Evolutionary conservation across 1,140 invertebrate species (phyloP), one percentile per base, ranked within the genome.

Genomic region (Caenorhabditis inopinata): DNA sequence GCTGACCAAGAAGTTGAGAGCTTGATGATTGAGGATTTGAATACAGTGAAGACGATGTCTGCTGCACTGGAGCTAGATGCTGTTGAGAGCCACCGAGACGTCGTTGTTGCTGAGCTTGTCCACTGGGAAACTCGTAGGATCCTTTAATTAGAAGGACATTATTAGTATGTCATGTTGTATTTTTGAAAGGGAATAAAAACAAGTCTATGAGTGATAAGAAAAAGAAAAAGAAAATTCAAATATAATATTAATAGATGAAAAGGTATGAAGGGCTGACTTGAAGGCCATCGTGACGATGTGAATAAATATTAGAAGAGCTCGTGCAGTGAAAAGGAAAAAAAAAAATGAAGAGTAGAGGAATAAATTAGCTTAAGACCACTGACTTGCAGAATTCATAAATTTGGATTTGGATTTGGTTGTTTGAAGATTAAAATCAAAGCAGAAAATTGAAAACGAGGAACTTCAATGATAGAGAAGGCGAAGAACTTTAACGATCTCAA

Each of bases 41-140:
- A 12, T 68, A 68, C 35, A 68, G 32, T 21, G 58, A 68, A 11
- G 58, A 68, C 1, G 58, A 35, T 2, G 58, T 68, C n/a, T 68
- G 58, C 23, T 68, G 58, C 21, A 68, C 32, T 38, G 58, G 58
- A 42, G 58, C 58, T 21, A 68, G 38, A 21, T 68, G 58, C 38
- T 68, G 58, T 21, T 68, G 58, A 35, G 58, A 68, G 35, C 58
- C 58, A 42, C 58, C 58, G 27, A 68, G 58, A 38, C 58, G 58
- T 7, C 58, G 58, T 68, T 68, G 58, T 21, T 68, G 58, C 38
- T 68, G 58, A 68, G 58, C 58, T 68, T 68, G 58, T 68, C 58
- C 58, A 68, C 58, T 68, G 21, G 58, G 58, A 68, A 68, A 68
- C 58, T 68, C 58, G 58, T 68, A 68, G 6, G 58, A 68, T 68